These are phyloP conservation scores for Hapalemur alaotrensis DNA, from an alignment of 2,797 vertebrate species.

Conservation along the genomic window DNA sequence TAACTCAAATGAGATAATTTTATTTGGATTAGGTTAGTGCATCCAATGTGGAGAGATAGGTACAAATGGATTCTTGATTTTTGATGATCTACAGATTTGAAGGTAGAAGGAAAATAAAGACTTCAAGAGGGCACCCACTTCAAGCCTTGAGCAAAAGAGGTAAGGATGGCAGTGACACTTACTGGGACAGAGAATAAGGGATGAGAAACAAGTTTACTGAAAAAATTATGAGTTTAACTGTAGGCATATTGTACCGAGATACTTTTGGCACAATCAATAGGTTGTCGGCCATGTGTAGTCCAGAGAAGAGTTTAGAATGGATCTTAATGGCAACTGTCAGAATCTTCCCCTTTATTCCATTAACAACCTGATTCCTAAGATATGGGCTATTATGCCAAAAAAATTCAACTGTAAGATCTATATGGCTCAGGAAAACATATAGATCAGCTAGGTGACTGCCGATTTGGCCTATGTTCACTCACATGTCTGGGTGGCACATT, in stretches of 20 bases:
- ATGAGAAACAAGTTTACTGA: neutral
- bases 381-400: neutral
- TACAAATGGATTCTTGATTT: neutral
- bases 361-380: neutral
- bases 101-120: neutral
- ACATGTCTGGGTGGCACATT: neutral
- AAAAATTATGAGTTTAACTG: neutral
- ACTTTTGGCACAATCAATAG: neutral
- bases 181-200: neutral
- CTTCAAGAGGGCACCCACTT: neutral
- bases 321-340: neutral
- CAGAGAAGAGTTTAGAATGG: neutral
- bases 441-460: neutral
- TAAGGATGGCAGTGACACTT: neutral
- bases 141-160: neutral
- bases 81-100: neutral
- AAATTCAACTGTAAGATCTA: neutral
- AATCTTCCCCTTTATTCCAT: neutral
- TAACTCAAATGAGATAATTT: neutral
- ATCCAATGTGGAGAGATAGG: neutral
- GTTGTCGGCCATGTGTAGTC: neutral
- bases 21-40: neutral
- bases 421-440: neutral
- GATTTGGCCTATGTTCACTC: neutral
- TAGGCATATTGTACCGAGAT: neutral